Evolutionary conservation across 1,140 invertebrate genomes (phyloP), one percentile per base, ranked within the genome.

Genomic region (Prorops nasuta): DNA sequence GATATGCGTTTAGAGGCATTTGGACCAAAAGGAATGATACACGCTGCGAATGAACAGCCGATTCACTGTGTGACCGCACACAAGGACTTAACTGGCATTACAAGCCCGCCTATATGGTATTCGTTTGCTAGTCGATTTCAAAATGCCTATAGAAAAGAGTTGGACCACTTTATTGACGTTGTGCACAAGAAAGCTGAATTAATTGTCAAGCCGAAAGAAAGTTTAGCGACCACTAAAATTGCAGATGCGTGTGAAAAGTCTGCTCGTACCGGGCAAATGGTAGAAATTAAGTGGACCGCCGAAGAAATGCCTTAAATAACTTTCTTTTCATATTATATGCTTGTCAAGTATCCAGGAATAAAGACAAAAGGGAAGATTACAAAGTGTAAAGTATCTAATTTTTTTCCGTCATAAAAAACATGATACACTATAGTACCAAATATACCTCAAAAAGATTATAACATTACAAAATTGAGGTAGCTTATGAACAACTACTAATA

Each of bases 1-100:
- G 87, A 89, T 53, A 86, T 89, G 61, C 76, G 86, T 47, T 56
- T 87, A 0, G 86, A 89, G 70, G 85, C 83, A 32, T 84, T 84
- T 46, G 84, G 84, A 42, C 72, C 77, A 0, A 79, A 78, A 63
- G 84, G 84, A 10, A 80, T 84, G 80, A 60, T 87, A 0, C 76
- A 73, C 16, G 79, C 78, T 6, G 76, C 80, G 28, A 85, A 86
- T 55, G 79, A 84, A 53, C 77, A 75, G 31, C 81, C 84, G 0
- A 71, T 78, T 17, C 74, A 76, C 28, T 75, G 78, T 7, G 63
- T 78, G 1, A 77, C 78, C 32, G 63, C 58, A 0, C 67, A 79
- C 15, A 61, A 73, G 0, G 77, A 66, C 2, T 58, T 76, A 0
- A 58, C 71, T 12, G 81, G 81, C 2, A 49, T 69, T n/a, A 74